A percentile compares a stretch with the other conserved stretches of the same genome.
Conservation (phyloP, 2,888 invertebrate genomes). For the Phoenoteleia sp. region DNA sequence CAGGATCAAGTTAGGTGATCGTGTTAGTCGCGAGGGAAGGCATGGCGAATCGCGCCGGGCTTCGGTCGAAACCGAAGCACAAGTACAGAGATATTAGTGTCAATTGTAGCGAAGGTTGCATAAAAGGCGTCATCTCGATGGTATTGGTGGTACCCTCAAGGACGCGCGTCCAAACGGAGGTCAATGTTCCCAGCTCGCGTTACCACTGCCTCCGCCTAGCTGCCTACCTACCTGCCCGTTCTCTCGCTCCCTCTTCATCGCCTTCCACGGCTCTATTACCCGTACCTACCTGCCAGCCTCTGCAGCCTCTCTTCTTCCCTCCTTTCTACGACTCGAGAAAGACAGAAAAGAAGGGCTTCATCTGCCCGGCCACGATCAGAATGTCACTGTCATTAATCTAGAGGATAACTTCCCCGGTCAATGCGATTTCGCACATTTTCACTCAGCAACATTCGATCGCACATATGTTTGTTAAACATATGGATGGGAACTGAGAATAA, state of each 20-base stretch:
- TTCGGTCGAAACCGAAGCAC: constrained; percentile 53
- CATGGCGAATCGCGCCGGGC: constrained; percentile 46
- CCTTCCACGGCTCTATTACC: constrained; percentile 4
- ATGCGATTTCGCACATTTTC: constrained; percentile 62
- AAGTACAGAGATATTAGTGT: constrained; percentile 68
- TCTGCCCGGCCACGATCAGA: constrained; percentile 79
- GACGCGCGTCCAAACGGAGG: constrained; percentile 84
- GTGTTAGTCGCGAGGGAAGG: constrained; percentile 49
- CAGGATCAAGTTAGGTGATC: constrained; percentile 31
- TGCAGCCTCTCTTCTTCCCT: constrained; percentile 52
- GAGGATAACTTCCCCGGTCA: constrained; percentile 76
- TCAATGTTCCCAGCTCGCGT: constrained; percentile 81
- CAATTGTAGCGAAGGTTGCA: constrained; percentile 82
- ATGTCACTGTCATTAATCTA: constrained; percentile 84
- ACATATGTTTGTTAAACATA: background rate
- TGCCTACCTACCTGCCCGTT: constrained; percentile 30
- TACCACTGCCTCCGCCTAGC: constrained; percentile 62
- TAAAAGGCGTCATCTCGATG: constrained; percentile 82
- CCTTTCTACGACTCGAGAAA: constrained; percentile 19
- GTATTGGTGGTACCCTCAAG: constrained; percentile 81
- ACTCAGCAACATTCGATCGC: constrained; percentile 3
- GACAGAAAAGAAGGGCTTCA: constrained; percentile 76
- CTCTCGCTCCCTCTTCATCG: background rate
- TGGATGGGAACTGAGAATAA: too few relatives aligned
- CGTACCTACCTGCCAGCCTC: constrained; percentile 28